Conservation (phyloP, 1,140 invertebrate genomes). For the Drosophila varians region DNA sequence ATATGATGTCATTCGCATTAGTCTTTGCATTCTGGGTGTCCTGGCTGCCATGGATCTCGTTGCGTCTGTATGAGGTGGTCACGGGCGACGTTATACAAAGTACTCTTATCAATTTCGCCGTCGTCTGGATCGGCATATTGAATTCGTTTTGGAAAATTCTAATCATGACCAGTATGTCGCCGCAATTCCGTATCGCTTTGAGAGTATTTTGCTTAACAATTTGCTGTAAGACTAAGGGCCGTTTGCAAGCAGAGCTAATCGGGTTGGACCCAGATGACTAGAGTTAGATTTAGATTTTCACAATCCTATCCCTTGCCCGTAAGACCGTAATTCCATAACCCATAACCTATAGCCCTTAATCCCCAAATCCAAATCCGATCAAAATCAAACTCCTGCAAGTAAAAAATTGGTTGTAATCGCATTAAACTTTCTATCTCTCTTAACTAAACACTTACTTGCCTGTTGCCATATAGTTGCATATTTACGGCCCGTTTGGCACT, state of each 20-base stretch:
- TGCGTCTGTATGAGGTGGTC: slow-evolving; percentile 87
- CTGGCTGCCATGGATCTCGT: slow-evolving; percentile 95
- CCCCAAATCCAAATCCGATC: not conserved
- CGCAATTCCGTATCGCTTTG: slow-evolving; percentile 94
- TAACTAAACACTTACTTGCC: slow-evolving; percentile 28
- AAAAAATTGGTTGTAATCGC: slow-evolving; percentile 51
- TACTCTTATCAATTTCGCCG: slow-evolving; percentile 94
- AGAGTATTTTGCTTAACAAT: slow-evolving; percentile 94
- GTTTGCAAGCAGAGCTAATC: slow-evolving; percentile 91
- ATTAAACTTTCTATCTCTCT: slow-evolving; percentile 31
- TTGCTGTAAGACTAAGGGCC: slow-evolving; percentile 91
- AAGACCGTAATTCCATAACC: slow-evolving; percentile 3
- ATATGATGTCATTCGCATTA: slow-evolving; percentile 96
- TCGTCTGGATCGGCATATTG: slow-evolving; percentile 96
- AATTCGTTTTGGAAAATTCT: slow-evolving; percentile 98
- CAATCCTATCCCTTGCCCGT: not conserved
- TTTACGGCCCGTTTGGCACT: slow-evolving; percentile 56
- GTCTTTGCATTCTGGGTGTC: slow-evolving; percentile 95
- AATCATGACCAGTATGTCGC: slow-evolving; percentile 93
- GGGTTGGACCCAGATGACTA: slow-evolving; percentile 93
- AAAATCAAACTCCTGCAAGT: slow-evolving; percentile 28
- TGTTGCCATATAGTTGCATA: slow-evolving; percentile 60
- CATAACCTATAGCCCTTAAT: not conserved
- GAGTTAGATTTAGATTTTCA: slow-evolving; percentile 82
- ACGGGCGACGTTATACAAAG: slow-evolving; percentile 87